Conservation (phyloP, 2,888 invertebrate genomes). For the Trachelus troglodyta region DNA sequence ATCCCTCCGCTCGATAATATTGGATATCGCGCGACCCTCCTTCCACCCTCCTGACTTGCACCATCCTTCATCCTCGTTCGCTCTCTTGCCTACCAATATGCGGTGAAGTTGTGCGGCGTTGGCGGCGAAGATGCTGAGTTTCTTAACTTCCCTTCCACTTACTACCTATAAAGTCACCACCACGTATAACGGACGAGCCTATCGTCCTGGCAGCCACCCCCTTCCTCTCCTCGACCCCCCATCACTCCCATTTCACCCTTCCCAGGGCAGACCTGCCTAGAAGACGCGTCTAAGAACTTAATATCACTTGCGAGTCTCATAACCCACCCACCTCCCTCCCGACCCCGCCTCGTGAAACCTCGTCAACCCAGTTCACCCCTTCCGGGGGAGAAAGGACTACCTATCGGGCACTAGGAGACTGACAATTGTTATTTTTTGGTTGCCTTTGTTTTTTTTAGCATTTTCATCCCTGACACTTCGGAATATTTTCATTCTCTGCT, state of each 20-base stretch:
- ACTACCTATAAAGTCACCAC: neutral
- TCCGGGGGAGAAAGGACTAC: too few species aligned
- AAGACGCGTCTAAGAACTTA: neutral
- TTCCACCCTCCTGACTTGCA: slow-evolving; percentile 17
- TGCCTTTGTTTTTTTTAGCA: neutral
- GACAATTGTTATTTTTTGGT: neutral
- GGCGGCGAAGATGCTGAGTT: slow-evolving; percentile 46
- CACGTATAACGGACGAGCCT: neutral
- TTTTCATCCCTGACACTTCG: neutral
- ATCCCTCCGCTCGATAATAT: slow-evolving; percentile 46
- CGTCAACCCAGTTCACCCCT: too few species aligned
- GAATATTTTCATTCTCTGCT: neutral
- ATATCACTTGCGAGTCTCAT: neutral
- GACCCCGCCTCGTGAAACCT: too few species aligned
- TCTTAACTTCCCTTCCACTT: slow-evolving; percentile 22
- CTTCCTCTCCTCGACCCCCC: neutral
- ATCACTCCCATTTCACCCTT: neutral
- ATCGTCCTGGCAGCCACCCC: neutral
- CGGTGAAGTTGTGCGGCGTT: slow-evolving; percentile 47
- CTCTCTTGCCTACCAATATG: slow-evolving; percentile 39
- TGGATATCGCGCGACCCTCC: slow-evolving; percentile 41
- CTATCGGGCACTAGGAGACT: neutral
- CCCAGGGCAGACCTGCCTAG: neutral
- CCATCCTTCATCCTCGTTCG: slow-evolving; percentile 9
- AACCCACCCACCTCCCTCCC: neutral